phyloP scores from a whole-genome alignment of 2,113 vertebrate species.

The Acrocephalus kingi region DNA sequence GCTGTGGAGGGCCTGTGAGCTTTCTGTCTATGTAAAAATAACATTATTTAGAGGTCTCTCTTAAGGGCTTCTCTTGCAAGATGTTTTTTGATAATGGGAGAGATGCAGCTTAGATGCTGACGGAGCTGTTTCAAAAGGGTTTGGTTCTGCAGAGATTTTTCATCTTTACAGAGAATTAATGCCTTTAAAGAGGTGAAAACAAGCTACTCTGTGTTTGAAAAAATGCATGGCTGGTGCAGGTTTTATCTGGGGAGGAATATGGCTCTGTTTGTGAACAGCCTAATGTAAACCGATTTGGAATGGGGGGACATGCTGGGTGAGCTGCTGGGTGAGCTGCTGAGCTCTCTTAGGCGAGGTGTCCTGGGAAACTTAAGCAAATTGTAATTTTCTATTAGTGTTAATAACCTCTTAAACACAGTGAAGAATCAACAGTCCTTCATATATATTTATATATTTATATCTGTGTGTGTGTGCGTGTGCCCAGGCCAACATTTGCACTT shows the following conservation, averaged over 20 bases:
- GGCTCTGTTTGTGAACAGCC: constrained; percentile 29
- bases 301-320: neutral
- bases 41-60: neutral
- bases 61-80: neutral
- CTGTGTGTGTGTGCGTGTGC: too few species aligned
- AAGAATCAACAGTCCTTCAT: neutral
- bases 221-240: neutral
- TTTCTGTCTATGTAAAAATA: constrained; percentile 9
- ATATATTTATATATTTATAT: neutral
- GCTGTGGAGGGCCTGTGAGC: neutral
- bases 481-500: neutral
- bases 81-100: neutral
- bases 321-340: neutral
- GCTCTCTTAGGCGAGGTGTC: neutral
- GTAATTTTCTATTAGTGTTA: constrained; percentile 24
- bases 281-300: constrained; percentile 39
- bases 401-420: neutral
- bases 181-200: neutral
- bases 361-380: neutral
- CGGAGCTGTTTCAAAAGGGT: neutral
- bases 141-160: neutral
- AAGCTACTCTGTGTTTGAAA: neutral
- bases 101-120: neutral
- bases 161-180: neutral
- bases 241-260: constrained; percentile 5